These are phyloP conservation scores for Lacerta agilis DNA, from an alignment of 2,797 vertebrate genomes.

Conservation along the genomic window DNA sequence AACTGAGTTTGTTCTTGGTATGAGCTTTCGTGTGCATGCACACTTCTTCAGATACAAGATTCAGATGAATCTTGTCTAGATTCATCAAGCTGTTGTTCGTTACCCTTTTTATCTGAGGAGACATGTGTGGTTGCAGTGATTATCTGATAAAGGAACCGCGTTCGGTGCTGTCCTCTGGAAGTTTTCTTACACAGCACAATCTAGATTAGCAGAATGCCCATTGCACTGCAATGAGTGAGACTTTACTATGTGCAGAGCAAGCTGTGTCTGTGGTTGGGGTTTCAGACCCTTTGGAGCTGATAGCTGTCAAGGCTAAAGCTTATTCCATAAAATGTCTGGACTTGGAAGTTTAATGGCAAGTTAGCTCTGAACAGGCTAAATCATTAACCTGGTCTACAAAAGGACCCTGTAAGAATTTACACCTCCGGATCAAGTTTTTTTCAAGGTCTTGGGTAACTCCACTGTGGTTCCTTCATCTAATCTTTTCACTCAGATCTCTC, in stretches of 20 bases:
- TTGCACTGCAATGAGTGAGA: background rate
- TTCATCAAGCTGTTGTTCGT: background rate
- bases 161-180: background rate
- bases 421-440: background rate
- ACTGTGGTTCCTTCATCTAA: background rate
- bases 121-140: background rate
- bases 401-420: background rate
- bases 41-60: no score
- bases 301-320: slow-evolving; percentile 16
- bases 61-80: no score
- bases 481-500: background rate
- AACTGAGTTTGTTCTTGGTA: no score
- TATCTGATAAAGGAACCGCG: background rate
- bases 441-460: background rate
- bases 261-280: slow-evolving; percentile 1
- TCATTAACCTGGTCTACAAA: slow-evolving; percentile 61
- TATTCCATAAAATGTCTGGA: slow-evolving; percentile 33
- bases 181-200: background rate
- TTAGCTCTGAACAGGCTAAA: slow-evolving; percentile 43
- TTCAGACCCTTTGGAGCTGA: background rate
- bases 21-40: no score
- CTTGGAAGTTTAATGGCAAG: slow-evolving; percentile 51
- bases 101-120: background rate
- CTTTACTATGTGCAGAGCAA: background rate
- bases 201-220: background rate